Evolutionary conservation across 2,888 invertebrate species (phyloP).

Genomic region (Thalpophila matura): DNA sequence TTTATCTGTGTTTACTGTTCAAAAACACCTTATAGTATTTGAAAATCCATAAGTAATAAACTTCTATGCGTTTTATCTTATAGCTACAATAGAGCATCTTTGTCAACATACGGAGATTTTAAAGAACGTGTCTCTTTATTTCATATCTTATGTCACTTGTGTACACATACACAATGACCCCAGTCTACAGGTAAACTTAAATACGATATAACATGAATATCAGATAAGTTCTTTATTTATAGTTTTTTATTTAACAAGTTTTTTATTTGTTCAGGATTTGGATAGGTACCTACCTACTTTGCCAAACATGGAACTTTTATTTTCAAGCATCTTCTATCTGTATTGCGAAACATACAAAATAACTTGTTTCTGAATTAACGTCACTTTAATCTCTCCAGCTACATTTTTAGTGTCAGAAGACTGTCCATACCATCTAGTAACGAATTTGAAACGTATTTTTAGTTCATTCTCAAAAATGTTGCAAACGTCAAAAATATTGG

Average conservation of each 20-base stretch:
- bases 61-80: not conserved
- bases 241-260: no score
- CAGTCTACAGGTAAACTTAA: not conserved
- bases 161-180: conserved; percentile 4
- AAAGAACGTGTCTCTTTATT: not conserved
- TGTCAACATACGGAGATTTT: not conserved
- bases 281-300: not conserved
- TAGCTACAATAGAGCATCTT: not conserved
- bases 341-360: not conserved
- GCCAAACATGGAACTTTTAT: not conserved
- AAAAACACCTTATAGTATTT: not conserved
- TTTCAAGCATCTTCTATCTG: not conserved
- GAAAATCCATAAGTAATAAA: not conserved
- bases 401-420: no score
- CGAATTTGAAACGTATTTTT: no score
- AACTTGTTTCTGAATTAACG: no score
- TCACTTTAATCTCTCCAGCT: no score
- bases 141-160: conserved; percentile 22
- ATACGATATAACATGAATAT: conserved; percentile 14
- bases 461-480: no score
- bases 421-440: no score
- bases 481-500: no score
- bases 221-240: conserved; percentile 26
- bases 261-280: conserved; percentile 24
- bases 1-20: conserved; percentile 13